Evolutionary conservation across 2,888 invertebrate species (phyloP).

Genomic region (Chalcis sispes): DNA sequence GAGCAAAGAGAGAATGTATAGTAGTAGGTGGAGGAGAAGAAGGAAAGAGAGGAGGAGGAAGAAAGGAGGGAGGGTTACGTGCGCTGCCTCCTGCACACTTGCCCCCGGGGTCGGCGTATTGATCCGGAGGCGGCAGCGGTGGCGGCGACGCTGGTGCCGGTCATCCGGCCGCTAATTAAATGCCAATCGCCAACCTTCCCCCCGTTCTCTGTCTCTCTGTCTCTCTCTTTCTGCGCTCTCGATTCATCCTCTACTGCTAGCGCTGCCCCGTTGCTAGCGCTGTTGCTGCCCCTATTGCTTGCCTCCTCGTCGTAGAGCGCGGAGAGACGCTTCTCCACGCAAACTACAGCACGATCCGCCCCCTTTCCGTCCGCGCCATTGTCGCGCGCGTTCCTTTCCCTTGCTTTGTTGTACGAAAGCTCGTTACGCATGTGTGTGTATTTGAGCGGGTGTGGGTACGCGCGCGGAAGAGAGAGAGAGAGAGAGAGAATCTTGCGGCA

Average conservation of each 20-base stretch:
- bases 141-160: no score
- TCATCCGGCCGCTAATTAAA: conserved; percentile 76
- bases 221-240: conserved; percentile 67
- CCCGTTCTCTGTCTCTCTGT: conserved; percentile 68
- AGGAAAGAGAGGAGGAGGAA: conserved; percentile 57
- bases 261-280: no score
- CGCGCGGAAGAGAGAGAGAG: not conserved
- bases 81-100: conserved; percentile 74
- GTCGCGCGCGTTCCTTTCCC: conserved; percentile 32
- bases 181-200: conserved; percentile 75
- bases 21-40: conserved; percentile 43
- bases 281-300: conserved; percentile 51
- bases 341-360: conserved; percentile 62
- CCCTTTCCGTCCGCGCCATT: conserved; percentile 61
- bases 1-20: conserved; percentile 55
- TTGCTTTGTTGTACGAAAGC: conserved; percentile 24
- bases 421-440: conserved; percentile 8
- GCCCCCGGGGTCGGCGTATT: conserved; percentile 74
- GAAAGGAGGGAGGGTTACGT: conserved; percentile 64
- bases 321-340: conserved; percentile 1
- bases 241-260: conserved; percentile 69
- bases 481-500: no score
- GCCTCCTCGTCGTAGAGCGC: conserved; percentile 61
- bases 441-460: not conserved
- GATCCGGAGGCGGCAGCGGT: conserved; percentile 76